Percentiles rank a stretch among this genome's conserved stretches.
phyloP scores from a whole-genome alignment of 1,140 invertebrate genomes.

The Melanaphis sacchari region DNA sequence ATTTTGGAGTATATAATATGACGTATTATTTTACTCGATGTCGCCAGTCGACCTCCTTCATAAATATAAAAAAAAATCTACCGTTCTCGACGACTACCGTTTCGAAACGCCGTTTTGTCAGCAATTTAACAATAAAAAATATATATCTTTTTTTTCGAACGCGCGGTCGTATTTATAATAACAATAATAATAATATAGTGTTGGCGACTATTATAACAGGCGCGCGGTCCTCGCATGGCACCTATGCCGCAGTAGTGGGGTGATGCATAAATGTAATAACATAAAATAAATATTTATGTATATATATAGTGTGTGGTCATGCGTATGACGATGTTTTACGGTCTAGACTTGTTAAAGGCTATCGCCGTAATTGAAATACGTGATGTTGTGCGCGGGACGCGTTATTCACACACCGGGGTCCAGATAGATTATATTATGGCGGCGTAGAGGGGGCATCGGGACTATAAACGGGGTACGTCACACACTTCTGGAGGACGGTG shows the following conservation, averaged over 20 bases:
- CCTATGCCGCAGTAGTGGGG: neutral
- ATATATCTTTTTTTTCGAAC: neutral
- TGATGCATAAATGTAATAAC: neutral
- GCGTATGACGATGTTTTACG: slow-evolving; percentile 32
- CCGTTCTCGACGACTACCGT: neutral
- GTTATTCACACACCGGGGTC: slow-evolving; percentile 36
- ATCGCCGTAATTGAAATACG: slow-evolving; percentile 51
- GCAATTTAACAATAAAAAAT: slow-evolving; percentile 8
- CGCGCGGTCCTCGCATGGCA: neutral
- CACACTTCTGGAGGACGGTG: neutral
- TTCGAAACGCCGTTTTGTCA: neutral
- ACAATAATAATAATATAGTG: neutral
- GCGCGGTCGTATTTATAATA: neutral
- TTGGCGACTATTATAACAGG: neutral
- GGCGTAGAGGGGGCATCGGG: neutral
- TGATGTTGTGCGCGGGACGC: slow-evolving; percentile 31
- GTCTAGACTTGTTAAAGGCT: slow-evolving; percentile 44
- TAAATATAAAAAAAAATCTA: neutral
- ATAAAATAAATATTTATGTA: neutral
- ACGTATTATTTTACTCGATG: too few relatives aligned
- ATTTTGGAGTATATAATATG: neutral
- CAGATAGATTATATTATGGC: neutral
- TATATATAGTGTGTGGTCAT: neutral
- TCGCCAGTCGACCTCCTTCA: neutral
- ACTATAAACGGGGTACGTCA: neutral